Conservation (phyloP, 2,113 vertebrate species). For the Scalopus aquaticus region DNA sequence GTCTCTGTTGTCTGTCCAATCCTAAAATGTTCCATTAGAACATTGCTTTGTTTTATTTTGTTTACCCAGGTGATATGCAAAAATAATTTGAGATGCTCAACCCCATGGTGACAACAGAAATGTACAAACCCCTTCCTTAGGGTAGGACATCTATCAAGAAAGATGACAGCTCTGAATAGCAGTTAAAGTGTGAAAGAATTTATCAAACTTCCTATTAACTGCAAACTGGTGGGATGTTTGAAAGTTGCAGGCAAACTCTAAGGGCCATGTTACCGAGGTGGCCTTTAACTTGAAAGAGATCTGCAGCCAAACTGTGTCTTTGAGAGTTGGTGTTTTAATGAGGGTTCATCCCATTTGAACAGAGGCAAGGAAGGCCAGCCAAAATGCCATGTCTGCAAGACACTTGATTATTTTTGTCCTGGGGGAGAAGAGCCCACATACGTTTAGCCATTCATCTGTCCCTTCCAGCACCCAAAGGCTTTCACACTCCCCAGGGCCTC, state of each 20-base stretch:
- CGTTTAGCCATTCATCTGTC: background rate
- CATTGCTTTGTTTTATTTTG: background rate
- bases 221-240: slow-evolving; percentile 62
- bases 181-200: slow-evolving; percentile 65
- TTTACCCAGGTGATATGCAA: slow-evolving; percentile 35
- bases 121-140: slow-evolving; percentile 55
- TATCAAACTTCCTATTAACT: slow-evolving; percentile 63
- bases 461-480: background rate
- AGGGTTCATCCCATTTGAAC: slow-evolving; percentile 60
- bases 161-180: slow-evolving; percentile 33
- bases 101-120: background rate
- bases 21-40: background rate
- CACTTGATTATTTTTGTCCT: background rate
- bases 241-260: slow-evolving; percentile 68
- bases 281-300: slow-evolving; percentile 73
- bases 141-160: slow-evolving; percentile 51
- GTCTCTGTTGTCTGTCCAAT: background rate
- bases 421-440: background rate
- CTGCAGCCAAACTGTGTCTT: slow-evolving; percentile 14
- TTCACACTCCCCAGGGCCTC: background rate
- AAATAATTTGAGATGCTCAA: slow-evolving; percentile 20
- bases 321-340: slow-evolving; percentile 44
- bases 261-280: slow-evolving; percentile 33
- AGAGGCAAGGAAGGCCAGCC: background rate
- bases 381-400: slow-evolving; percentile 64